Evolutionary conservation across 2,113 vertebrate genomes (phyloP).

Genomic region (Heliornis fulica): DNA sequence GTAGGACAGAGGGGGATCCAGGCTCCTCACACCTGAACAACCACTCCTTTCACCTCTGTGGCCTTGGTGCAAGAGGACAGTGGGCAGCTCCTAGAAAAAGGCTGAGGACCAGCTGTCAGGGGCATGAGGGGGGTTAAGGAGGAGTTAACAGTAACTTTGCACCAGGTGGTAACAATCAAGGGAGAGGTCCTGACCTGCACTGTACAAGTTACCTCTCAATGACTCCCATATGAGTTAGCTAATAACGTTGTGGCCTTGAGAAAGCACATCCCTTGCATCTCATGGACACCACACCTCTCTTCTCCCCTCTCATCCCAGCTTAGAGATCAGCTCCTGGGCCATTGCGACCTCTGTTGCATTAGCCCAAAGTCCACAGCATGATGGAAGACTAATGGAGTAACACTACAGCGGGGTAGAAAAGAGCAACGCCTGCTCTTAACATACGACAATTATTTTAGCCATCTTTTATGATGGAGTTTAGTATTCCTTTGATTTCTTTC

Average conservation of each 20-base stretch:
- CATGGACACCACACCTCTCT: background rate
- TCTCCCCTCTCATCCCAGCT: background rate
- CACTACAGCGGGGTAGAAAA: background rate
- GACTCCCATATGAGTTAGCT: slow-evolving; percentile 48
- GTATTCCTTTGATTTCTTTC: background rate
- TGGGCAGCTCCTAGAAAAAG: background rate
- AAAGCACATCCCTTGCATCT: background rate
- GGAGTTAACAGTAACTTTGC: background rate
- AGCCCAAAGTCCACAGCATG: background rate
- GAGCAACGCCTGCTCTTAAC: background rate
- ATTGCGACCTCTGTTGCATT: background rate
- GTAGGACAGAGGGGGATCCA: background rate
- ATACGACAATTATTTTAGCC: background rate
- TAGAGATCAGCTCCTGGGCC: background rate
- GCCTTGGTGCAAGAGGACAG: background rate
- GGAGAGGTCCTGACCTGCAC: slow-evolving; percentile 1
- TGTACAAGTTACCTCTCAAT: slow-evolving; percentile 25
- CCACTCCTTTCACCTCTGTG: background rate
- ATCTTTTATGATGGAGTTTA: background rate
- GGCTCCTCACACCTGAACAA: background rate
- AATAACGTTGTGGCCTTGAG: background rate
- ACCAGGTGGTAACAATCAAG: slow-evolving; percentile 40
- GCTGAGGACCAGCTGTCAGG: background rate
- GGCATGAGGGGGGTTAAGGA: background rate
- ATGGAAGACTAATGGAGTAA: background rate